A percentile compares a stretch with the other conserved stretches of the same genome.
Conservation (phyloP, 2,113 vertebrate genomes). For the Lycaon pictus region DNA sequence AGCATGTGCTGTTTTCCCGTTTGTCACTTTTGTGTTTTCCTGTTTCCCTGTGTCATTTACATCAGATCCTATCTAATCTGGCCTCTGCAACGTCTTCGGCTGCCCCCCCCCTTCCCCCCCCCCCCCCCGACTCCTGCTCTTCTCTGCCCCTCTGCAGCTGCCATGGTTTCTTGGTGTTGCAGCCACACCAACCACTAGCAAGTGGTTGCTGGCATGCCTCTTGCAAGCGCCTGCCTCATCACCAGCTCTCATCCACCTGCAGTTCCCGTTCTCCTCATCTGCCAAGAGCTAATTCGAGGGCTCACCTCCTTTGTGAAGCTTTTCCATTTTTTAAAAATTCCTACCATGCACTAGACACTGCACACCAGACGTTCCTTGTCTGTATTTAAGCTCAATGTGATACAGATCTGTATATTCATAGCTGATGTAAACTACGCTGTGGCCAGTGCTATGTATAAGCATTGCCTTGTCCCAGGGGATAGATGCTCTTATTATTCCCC, state of each 20-base stretch:
- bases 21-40: background rate
- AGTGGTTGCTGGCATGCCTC: background rate
- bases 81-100: background rate
- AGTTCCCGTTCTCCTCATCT: background rate
- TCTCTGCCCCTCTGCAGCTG: background rate
- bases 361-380: background rate
- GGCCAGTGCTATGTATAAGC: background rate
- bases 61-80: background rate
- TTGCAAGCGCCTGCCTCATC: background rate
- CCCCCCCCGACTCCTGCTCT: background rate
- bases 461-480: background rate
- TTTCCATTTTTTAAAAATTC: background rate
- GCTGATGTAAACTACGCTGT: background rate
- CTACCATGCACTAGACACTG: background rate
- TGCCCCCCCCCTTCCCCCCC: background rate
- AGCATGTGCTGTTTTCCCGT: rapidly evolving
- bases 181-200: background rate
- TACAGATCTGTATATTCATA: background rate
- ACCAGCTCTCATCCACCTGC: background rate
- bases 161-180: background rate
- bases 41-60: background rate
- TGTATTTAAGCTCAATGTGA: background rate
- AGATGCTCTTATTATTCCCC: background rate
- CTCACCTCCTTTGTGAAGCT: background rate
- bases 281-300: background rate